A percentile compares a stretch with the other conserved stretches of the same genome.
Conservation (phyloP, 2,888 invertebrate species). For the Adela reaumurella region DNA sequence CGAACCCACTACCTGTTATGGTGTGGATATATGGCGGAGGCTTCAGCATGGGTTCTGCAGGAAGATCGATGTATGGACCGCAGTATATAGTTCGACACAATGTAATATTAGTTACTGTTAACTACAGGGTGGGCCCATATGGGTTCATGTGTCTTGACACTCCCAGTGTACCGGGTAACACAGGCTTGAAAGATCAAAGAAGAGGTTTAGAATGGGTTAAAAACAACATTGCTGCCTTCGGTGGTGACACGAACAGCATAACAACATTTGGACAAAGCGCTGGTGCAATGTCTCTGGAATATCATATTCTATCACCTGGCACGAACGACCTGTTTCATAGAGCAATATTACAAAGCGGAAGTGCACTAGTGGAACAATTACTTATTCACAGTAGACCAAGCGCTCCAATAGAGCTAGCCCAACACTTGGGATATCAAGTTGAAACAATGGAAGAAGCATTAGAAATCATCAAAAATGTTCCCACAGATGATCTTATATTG, state of each 20-base stretch:
- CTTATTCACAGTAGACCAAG: slow-evolving; percentile 17
- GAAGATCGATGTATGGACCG: slow-evolving; percentile 21
- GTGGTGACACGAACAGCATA: slow-evolving; percentile 72
- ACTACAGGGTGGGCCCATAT: not conserved
- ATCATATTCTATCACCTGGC: slow-evolving; percentile 22
- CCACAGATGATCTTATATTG: slow-evolving; percentile 18
- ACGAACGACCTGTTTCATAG: slow-evolving; percentile 20
- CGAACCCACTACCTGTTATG: slow-evolving; percentile 22
- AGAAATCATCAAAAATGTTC: slow-evolving; percentile 15
- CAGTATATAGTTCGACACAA: slow-evolving; percentile 10
- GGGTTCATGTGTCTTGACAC: not conserved
- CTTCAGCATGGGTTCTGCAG: slow-evolving; percentile 19
- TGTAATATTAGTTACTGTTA: not conserved
- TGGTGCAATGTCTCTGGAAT: slow-evolving; percentile 44
- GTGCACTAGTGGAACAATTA: slow-evolving; percentile 17
- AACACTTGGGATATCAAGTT: slow-evolving; percentile 17
- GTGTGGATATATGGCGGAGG: slow-evolving; percentile 29
- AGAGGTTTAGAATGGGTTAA: slow-evolving; percentile 83
- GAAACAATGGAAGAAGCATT: slow-evolving; percentile 19
- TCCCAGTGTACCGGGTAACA: slow-evolving; percentile 53
- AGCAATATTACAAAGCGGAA: slow-evolving; percentile 27
- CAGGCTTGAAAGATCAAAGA: slow-evolving; percentile 80
- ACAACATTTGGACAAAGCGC: slow-evolving; percentile 84
- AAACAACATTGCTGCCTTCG: slow-evolving; percentile 77
- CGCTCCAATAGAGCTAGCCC: slow-evolving; percentile 20